Evolutionary conservation across 2,888 invertebrate genomes (phyloP), one percentile per base, ranked within the genome.

Genomic region (Lagria hirta): DNA sequence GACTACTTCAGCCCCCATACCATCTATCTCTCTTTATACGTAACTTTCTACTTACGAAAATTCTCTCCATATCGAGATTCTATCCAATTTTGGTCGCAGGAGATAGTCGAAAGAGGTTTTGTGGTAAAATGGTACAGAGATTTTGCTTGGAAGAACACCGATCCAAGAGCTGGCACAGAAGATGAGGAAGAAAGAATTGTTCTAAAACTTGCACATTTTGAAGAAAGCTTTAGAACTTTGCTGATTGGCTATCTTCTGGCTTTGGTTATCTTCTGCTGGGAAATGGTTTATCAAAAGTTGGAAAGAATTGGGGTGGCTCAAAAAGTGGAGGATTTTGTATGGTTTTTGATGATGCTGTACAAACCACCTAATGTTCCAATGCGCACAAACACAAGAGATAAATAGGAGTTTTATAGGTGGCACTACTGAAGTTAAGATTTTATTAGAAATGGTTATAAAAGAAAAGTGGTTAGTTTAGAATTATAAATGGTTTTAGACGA

Each of bases 41-140:
- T 41, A 1, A 55, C 55, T 20, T 53, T 48, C 18, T 55, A 52
- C 24, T 28, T 58, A 29, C 34, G 52, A 28, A 49, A 49, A 21
- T 34, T 29, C 8, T 43, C 24, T 7, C 44, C 41, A 12, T 29
- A 51, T 13, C 52, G 51, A 13, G 44, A 48, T n/a, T 44, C 49
- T 1, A 15, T 57, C 2, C 16, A 37, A n/a, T 52, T 43, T 35
- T 58, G 57, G 58, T 32, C 47, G 2, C 33, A 49, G 2, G 54
- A 55, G 36, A 44, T 57, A 10, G 13, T 55, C 0, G 55, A 58
- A 26, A 54, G 50, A 26, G 58, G 57, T 4, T 49, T 58, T 6
- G 20, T 53, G 4, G 18, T 12, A 3, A 55, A 57, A 44, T 58
- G 58, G 57, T 52, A 44, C 45, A 21, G 28, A 14, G 53, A 57